Percentiles rank a stretch among this genome's conserved stretches.
Conservation (phyloP, 2,113 vertebrate genomes). For the Willisornis vidua region DNA sequence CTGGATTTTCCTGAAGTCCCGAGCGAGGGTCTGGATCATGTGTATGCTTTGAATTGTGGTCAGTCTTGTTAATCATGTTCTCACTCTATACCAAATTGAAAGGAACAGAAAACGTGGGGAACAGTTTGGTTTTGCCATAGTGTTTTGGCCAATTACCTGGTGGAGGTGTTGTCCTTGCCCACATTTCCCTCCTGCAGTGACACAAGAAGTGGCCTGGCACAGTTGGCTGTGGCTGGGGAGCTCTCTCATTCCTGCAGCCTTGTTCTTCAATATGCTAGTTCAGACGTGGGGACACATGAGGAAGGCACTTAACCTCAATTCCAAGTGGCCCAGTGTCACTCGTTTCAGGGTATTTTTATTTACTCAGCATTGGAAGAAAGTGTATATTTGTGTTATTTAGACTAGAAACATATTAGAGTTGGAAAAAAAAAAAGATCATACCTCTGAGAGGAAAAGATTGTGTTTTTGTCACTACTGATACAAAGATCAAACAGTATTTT, state of each 20-base stretch:
- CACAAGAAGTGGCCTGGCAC: neutral
- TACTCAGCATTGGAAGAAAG: neutral
- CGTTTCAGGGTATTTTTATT: neutral
- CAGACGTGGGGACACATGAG: neutral
- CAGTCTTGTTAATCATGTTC: neutral
- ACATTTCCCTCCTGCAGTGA: neutral
- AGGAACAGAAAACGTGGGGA: neutral
- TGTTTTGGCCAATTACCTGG: too few species aligned
- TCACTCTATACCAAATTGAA: neutral
- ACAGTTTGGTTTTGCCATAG: neutral
- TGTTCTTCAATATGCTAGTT: neutral
- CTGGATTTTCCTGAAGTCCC: neutral
- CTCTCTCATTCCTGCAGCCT: neutral
- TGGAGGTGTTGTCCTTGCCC: neutral
- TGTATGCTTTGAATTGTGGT: neutral
- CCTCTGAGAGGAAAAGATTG: neutral
- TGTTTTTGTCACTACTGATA: neutral
- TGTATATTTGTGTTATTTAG: neutral
- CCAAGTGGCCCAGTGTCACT: neutral
- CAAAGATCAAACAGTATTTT: neutral
- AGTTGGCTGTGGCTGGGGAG: neutral
- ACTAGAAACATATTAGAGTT: neutral
- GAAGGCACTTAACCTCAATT: neutral
- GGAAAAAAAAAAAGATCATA: neutral
- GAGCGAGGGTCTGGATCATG: neutral